Conservation (phyloP, 1,140 invertebrate genomes). For the Eriocheir sinensis region DNA sequence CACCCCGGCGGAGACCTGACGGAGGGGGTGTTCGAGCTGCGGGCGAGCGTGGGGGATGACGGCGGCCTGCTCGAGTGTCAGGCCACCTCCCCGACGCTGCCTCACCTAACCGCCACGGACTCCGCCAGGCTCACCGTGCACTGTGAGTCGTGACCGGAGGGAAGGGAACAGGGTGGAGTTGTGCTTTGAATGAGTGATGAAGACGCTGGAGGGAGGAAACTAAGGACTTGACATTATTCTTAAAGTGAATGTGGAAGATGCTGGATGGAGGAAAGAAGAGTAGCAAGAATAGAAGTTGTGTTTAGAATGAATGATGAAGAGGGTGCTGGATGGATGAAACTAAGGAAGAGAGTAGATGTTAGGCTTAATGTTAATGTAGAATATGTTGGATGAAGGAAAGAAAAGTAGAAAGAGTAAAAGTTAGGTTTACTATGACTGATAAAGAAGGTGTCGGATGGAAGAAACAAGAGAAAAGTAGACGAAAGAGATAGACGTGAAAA, state of each 20-base stretch:
- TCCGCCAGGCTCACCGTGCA: constrained; percentile 70
- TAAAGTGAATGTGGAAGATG: background rate
- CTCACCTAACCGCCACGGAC: constrained; percentile 67
- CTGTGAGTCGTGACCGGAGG: constrained; percentile 69
- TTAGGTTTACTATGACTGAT: too few relatives aligned
- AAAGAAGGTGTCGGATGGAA: background rate
- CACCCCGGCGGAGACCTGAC: constrained; percentile 34
- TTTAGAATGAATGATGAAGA: too few relatives aligned
- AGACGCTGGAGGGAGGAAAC: too few relatives aligned
- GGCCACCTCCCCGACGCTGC: constrained; percentile 57
- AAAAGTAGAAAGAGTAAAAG: too few relatives aligned
- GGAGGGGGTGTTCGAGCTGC: background rate
- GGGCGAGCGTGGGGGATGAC: constrained; percentile 66
- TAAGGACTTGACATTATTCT: too few relatives aligned
- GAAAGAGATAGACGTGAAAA: background rate
- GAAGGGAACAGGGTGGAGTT: too few relatives aligned
- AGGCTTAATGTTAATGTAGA: too few relatives aligned
- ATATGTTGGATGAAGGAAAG: background rate
- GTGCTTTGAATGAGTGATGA: too few relatives aligned
- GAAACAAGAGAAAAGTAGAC: background rate
- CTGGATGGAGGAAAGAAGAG: background rate
- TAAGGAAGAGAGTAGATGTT: too few relatives aligned
- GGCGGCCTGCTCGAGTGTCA: constrained; percentile 65
- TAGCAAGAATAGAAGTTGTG: too few relatives aligned
- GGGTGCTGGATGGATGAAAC: too few relatives aligned